Conservation (phyloP, 92 coral and sea anemone genomes). For the Parazoanthus atlanticus region DNA sequence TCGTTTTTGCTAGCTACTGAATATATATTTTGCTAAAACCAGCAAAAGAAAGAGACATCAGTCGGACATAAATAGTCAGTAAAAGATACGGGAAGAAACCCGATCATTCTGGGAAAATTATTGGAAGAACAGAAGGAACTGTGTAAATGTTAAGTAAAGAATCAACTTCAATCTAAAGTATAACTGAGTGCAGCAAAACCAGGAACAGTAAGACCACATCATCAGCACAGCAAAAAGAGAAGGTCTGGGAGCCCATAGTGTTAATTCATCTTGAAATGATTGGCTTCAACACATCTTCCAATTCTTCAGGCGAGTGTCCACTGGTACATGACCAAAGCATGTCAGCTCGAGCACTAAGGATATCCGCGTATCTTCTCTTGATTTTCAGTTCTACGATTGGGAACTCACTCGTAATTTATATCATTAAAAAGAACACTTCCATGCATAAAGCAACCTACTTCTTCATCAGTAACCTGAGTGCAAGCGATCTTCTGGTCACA, state of each 20-base stretch:
- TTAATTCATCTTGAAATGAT: not conserved
- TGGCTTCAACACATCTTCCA: not conserved
- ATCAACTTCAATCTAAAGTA: too few relatives aligned
- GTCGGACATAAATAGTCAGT: too few relatives aligned
- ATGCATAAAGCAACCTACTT: not conserved
- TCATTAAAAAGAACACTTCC: not conserved
- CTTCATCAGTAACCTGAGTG: not conserved
- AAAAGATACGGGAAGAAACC: not conserved
- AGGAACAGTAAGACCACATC: not conserved
- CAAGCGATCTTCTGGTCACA: slow-evolving; percentile 12
- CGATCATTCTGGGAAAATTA: too few relatives aligned
- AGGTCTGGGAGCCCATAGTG: not conserved
- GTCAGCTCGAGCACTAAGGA: not conserved
- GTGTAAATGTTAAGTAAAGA: not conserved
- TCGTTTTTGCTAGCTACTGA: too few relatives aligned
- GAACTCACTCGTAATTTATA: not conserved
- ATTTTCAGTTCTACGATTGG: not conserved
- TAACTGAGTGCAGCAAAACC: too few relatives aligned
- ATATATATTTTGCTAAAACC: not conserved
- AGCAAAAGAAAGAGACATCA: not conserved
- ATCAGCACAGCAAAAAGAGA: not conserved
- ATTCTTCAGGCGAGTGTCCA: not conserved
- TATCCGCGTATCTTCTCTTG: not conserved
- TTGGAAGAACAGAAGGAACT: not conserved
- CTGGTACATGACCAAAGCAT: not conserved